Evolutionary conservation across 2,888 invertebrate genomes (phyloP), one percentile per base, ranked within the genome.

Genomic region (Neria commutata): DNA sequence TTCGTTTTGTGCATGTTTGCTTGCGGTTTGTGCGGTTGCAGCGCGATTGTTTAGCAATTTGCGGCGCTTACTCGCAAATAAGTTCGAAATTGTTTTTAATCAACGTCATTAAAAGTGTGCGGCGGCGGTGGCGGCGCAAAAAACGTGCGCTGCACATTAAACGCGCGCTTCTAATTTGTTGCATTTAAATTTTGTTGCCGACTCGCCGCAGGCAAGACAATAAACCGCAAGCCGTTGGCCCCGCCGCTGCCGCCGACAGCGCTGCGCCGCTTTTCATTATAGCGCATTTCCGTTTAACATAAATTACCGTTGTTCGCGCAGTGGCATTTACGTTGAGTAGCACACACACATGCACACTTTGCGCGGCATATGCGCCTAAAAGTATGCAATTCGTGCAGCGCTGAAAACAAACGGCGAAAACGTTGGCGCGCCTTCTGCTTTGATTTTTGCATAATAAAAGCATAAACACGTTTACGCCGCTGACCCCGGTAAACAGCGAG

Each of bases 221-320:
- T n/a, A n/a, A n/a, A n/a, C 37, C 37, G 37, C n/a, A 37, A 37
- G 37, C 8, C 8, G n/a, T n/a, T 37, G 11, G 6, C 37, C 8
- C 10, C n/a, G 11, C 29, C 37, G 6, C 37, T 14, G 8, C 37
- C 4, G 14, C 8, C n/a, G 37, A 37, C 4, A 37, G 8, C 8
- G n/a, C n/a, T 37, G n/a, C n/a, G 37, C 4, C 11, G 37, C n/a
- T n/a, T n/a, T 61, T 56, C 58, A 62, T 62, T 58, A 62, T 58
- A 56, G 56, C 54, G 56, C 58, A 60, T 63, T 63, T 63, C 60
- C 63, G 63, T 49, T 58, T 56, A 58, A 56, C 59, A 60, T 63
- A 55, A 63, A 63, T 60, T 40, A 50, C 47, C 46, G 53, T 40
- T 60, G 56, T 60, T 54, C 55, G 46, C 60, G 45, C 37, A 52